Evolutionary conservation across 2,797 vertebrate species (phyloP).

Genomic region (Poecile montanus): DNA sequence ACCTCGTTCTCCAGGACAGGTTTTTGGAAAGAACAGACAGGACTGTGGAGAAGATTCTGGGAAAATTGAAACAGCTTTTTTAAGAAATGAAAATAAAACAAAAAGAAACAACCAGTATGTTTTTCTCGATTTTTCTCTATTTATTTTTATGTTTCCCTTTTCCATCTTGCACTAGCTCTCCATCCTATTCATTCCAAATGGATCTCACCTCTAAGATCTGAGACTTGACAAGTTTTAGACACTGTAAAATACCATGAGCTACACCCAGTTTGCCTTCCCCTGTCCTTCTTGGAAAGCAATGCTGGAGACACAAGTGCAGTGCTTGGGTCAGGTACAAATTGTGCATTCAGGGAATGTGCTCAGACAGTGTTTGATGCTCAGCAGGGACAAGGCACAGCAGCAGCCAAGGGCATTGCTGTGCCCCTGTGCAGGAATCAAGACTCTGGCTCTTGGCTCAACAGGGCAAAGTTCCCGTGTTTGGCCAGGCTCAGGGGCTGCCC

Average conservation of each 20-base stretch:
- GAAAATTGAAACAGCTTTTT: background rate
- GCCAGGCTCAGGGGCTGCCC: no score
- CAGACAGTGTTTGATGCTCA: no score
- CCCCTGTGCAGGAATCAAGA: no score
- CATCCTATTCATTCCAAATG: background rate
- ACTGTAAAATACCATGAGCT: background rate
- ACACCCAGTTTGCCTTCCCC: background rate
- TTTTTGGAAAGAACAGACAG: background rate
- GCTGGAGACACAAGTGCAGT: no score
- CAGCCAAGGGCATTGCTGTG: no score
- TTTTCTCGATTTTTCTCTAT: background rate
- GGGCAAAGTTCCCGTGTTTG: no score
- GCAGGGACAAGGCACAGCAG: no score
- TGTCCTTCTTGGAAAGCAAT: no score
- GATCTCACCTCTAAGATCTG: background rate
- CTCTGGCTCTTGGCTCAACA: no score
- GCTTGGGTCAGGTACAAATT: no score
- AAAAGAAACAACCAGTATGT: background rate
- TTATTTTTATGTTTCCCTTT: background rate
- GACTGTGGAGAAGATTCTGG: background rate
- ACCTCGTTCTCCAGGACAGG: background rate
- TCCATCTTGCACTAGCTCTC: background rate
- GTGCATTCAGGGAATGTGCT: no score
- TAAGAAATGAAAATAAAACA: background rate
- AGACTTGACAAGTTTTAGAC: background rate